A percentile compares a stretch with the other conserved stretches of the same genome.
These are phyloP conservation scores for Trichopoda pennipes DNA, from an alignment of 2,888 invertebrate genomes.

Conservation along the genomic window DNA sequence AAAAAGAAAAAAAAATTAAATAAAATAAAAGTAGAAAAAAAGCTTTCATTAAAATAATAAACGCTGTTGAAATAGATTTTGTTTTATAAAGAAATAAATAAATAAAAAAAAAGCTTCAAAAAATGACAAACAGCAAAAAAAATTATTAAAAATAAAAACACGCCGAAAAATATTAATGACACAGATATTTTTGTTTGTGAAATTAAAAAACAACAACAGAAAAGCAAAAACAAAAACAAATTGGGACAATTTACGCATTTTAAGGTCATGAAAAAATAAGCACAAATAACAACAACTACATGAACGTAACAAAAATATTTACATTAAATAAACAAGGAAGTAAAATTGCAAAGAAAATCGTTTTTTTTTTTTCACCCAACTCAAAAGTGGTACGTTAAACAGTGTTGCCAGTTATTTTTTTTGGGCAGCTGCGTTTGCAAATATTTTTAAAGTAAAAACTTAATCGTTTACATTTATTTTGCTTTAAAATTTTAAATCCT, in stretches of 20 bases:
- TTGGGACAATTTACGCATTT: conserved; percentile 64
- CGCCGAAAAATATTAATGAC: conserved; percentile 31
- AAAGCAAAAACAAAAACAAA: conserved; percentile 18
- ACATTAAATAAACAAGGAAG: conserved; percentile 50
- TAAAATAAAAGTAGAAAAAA: conserved; percentile 25
- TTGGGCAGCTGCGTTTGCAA: no score
- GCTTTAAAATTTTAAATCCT: no score
- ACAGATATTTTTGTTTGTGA: conserved; percentile 23
- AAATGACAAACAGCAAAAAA: conserved; percentile 12
- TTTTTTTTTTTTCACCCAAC: conserved; percentile 4
- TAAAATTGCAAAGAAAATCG: conserved; percentile 7
- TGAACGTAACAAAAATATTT: background rate
- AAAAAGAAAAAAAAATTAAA: no score
- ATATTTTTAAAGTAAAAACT: no score
- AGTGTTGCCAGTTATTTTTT: background rate
- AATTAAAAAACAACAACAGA: background rate
- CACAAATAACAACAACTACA: conserved; percentile 5
- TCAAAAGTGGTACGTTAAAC: conserved; percentile 32
- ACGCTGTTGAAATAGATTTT: conserved; percentile 62
- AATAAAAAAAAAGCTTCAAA: conserved; percentile 34
- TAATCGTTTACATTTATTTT: no score
- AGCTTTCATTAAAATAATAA: conserved; percentile 62
- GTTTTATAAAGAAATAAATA: conserved; percentile 38
- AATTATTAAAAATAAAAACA: no score
- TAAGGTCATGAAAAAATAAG: conserved; percentile 49